Evolutionary conservation across 2,888 invertebrate species (phyloP).

Genomic region (Trissolcus brochymenae): DNA sequence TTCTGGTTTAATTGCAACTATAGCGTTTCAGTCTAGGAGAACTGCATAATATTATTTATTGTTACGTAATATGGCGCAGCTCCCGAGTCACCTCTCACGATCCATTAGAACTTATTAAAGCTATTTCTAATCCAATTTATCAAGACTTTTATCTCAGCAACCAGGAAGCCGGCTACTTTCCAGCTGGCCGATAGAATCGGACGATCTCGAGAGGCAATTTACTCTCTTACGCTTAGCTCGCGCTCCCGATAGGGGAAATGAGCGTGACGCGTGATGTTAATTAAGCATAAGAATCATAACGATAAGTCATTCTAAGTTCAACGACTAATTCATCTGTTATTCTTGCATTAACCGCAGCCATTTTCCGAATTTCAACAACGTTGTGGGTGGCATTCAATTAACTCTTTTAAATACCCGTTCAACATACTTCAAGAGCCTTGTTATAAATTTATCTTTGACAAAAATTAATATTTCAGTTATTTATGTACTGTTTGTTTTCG

Average conservation of each 20-base stretch:
- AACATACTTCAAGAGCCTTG: neutral
- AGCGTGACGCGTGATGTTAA: constrained; percentile 55
- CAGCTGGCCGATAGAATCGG: constrained; percentile 47
- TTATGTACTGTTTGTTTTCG: neutral
- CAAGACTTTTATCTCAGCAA: constrained; percentile 48
- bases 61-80: constrained; percentile 15
- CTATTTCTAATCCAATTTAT: constrained; percentile 55
- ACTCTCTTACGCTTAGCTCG: constrained; percentile 38
- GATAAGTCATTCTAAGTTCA: constrained; percentile 52
- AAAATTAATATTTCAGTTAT: neutral
- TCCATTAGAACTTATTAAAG: constrained; percentile 54
- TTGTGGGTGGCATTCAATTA: constrained; percentile 49
- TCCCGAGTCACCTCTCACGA: constrained; percentile 33
- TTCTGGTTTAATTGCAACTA: too few relatives aligned
- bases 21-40: too few relatives aligned
- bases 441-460: constrained; percentile 1
- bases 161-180: constrained; percentile 50
- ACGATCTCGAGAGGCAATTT: constrained; percentile 49
- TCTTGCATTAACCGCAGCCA: constrained; percentile 31
- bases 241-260: constrained; percentile 34
- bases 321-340: constrained; percentile 49
- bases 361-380: constrained; percentile 46
- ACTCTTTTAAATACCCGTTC: constrained; percentile 29
- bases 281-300: constrained; percentile 51
- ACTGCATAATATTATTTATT: constrained; percentile 14